Evolutionary conservation across 2,888 invertebrate species (phyloP), one percentile per base, ranked within the genome.

Genomic region (Ectemnius lituratus): DNA sequence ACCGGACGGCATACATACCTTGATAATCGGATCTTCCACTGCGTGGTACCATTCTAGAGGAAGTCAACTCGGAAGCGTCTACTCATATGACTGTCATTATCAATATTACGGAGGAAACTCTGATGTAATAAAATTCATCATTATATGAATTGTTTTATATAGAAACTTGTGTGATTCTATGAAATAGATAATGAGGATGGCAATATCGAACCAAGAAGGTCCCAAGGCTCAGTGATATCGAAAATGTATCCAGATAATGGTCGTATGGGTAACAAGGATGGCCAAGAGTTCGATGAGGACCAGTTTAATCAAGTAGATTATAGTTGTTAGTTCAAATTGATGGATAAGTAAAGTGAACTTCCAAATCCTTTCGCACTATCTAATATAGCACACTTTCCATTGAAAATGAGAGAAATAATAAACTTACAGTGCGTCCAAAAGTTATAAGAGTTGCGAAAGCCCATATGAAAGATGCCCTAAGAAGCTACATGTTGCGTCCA

Each of bases 401-500:
- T 37, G 37, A 11, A 37, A 37, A 13, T 3, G 27, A 2, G 14
- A n/a, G 6, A 6, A 58, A 23, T 58, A 2, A 4, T 6, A 58
- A 18, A 58, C 23, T 20, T 18, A 8, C 60, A 93, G 93, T 93
- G 28, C 88, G 93, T 23, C 92, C 92, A 0, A 92, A 92, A 75
- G 89, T 93, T 0, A 91, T 92, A 63, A 88, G 87, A 71, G 91
- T 91, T 1, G 89, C 91, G 0, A 87, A 90, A 64, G 79, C 86
- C 46, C 87, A 87, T n/a, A 72, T 93, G 85, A 92, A 91, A 81
- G 80, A 92, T 79, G 86, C 90, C 3, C 86, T 94, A 4, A 91
- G 92, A 20, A 92, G 92, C 60, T 94, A 93, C 81, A 93, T 94
- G 88, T 89, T 93, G 27, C 90, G 92, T 0, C 94, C 94, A 0